These are phyloP conservation scores for Synanceia verrucosa DNA, from an alignment of 2,797 vertebrate species.

Conservation along the genomic window DNA sequence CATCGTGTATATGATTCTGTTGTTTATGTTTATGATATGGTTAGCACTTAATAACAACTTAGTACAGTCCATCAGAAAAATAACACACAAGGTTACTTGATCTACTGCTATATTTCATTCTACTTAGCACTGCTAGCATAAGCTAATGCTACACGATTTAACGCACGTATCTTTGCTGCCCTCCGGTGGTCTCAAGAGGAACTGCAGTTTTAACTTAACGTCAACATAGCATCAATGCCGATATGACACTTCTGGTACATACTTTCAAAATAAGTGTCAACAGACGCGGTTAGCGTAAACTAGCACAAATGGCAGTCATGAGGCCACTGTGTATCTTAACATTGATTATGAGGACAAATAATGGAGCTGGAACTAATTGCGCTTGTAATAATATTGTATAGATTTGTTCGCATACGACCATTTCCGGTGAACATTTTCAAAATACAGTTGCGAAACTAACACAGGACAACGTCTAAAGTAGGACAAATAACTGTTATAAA, in stretches of 20 bases:
- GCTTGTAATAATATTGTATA: neutral
- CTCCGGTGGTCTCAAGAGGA: neutral
- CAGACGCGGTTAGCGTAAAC: too few species aligned
- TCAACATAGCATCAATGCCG: neutral
- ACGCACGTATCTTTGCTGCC: neutral
- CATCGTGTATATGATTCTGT: fast-evolving
- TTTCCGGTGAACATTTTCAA: neutral
- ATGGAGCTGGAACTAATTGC: neutral
- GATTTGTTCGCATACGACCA: neutral
- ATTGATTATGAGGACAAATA: neutral
- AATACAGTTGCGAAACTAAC: neutral
- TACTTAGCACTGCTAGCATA: neutral
- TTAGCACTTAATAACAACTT: too few species aligned
- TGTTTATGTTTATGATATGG: too few species aligned
- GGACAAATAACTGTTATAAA: too few species aligned
- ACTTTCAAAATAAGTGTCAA: neutral
- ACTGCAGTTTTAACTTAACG: neutral
- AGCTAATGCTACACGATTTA: neutral
- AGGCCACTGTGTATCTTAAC: neutral
- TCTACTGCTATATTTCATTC: neutral
- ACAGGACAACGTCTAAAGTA: too few species aligned
- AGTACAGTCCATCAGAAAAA: conserved; percentile 65
- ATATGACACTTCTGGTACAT: neutral
- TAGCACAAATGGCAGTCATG: neutral
- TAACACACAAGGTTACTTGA: neutral